Base-by-base conservation (phyloP, 2,797 vertebrate genomes). In the Ficedula albicollis region DNA sequence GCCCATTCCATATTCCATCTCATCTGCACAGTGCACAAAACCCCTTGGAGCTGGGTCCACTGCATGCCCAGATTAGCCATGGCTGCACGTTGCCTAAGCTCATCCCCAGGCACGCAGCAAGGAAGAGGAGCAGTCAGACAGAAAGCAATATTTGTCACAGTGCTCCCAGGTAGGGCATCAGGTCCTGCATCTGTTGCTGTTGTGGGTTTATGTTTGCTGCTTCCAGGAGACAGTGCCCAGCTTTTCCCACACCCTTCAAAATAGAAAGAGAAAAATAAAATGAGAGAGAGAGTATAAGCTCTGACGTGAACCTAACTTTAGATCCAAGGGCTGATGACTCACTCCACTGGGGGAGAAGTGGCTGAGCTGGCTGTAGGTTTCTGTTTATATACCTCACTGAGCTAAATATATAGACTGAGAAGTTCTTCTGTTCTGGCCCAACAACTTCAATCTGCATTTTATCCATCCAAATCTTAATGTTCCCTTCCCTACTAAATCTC, bases 251-350 rank as follows among this genome's bases (percentile, higher is more conserved):
- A 95, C 26, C 58, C 88, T 96, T 94, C 94, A 95, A 97, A 97
- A 97, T 85, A 97, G 70, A 92, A 77, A 95, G 81, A 83, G 95
- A 92, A 91, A 96, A 84, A 69, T 81, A 70, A 74, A 83, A 77
- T 20, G 79, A 93, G 79, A 74, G 36, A 87, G 79, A 91, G 90
- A 36, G 83, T 76, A 93, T 83, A 97, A 96, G 96, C 97, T 97
- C 95, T 96, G 97, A 97, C 95, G 96, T 97, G 97, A 97, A 84
- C 97, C 98, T 98, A 98, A 98, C 97, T 98, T 98, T 98, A 98
- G 98, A 98, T 97, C 93, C 97, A 93, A 97, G 95, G 92, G 89
- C 87, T 76, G 97, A 98, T 98, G 98, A 98, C 96, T 98, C 98
- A 98, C 95, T 67, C 94, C 44, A 89, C 39, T 95, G 93, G 91